A percentile compares a stretch with the other conserved stretches of the same genome.
phyloP scores from a whole-genome alignment of 2,888 invertebrate species.

The Panorpa germanica region DNA sequence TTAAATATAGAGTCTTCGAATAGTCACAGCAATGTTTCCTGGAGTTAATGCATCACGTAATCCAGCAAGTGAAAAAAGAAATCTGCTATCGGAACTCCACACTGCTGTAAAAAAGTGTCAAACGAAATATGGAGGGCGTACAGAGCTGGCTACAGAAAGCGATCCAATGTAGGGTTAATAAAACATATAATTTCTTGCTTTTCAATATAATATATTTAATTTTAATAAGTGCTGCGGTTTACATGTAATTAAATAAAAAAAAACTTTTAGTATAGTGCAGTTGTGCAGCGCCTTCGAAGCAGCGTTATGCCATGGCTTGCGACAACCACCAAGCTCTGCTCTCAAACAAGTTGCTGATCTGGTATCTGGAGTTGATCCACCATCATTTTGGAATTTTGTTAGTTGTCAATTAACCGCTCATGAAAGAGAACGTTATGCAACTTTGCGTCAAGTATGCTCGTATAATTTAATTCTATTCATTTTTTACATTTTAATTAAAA shows the following conservation, averaged over 20 bases:
- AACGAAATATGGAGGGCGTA: constrained; percentile 67
- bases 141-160: constrained; percentile 79
- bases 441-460: constrained; percentile 30
- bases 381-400: constrained; percentile 61
- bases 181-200: constrained; percentile 17
- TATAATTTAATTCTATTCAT: neutral
- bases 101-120: constrained; percentile 43
- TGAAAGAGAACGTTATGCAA: constrained; percentile 68
- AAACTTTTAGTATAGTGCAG: constrained; percentile 26
- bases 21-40: no score
- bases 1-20: no score
- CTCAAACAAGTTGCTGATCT: constrained; percentile 55
- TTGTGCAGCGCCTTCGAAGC: constrained; percentile 59
- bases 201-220: constrained; percentile 19
- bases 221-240: neutral
- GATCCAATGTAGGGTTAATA: constrained; percentile 34
- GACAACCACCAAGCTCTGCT: constrained; percentile 31
- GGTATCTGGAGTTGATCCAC: constrained; percentile 30
- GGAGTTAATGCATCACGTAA: no score
- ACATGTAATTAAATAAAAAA: neutral
- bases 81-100: no score
- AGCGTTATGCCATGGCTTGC: constrained; percentile 59
- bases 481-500: constrained; percentile 6
- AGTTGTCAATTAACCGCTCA: constrained; percentile 67
- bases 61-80: no score